Base-by-base conservation (phyloP, 2,797 vertebrate genomes). In the Bovichtus diacanthus region DNA sequence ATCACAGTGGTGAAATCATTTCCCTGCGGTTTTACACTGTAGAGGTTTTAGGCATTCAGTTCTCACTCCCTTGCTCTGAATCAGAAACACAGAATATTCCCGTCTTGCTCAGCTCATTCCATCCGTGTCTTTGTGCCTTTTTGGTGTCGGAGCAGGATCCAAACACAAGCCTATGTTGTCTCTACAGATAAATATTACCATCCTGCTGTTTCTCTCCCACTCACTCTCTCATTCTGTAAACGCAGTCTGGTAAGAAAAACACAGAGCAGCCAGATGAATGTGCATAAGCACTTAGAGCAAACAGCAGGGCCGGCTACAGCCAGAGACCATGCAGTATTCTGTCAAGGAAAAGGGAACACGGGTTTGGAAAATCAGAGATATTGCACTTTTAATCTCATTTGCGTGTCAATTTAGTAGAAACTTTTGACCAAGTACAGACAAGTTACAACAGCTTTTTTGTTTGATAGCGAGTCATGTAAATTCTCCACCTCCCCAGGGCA, bases 121-220 rank as follows among this genome's bases (percentile, higher is more conserved):
- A 13, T 61, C 41, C 1, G 5, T 18, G 9, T 72, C 41, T 61
- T n/a, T 41, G 27, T 39, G 23, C 9, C 18, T 70, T 44, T 34
- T 15, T 50, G 54, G 62, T 49, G 31, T 72, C 43, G 51, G 49
- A 62, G 23, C 65, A 51, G 44, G 8, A 70, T 64, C 19, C 13
- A 18, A 50, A 47, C 19, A 73, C 47, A 65, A 51, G 44, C 1
- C 0, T 23, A 9, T 34, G 66, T 70, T 70, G 41, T 60, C 50
- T 64, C 23, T 10, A 16, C 53, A 64, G 49, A 76, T 73, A 84
- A 86, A 88, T 70, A 46, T 84, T 82, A 60, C 46, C 63, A 56
- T 78, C 29, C 34, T 3, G 12, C 15, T 16, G 16, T 54, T 66
- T 27, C 34, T 25, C 50, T 60, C 46, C 59, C 46, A 56, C 47